Conservation (phyloP, 1,140 invertebrate genomes). For the Drosophila leontia region DNA sequence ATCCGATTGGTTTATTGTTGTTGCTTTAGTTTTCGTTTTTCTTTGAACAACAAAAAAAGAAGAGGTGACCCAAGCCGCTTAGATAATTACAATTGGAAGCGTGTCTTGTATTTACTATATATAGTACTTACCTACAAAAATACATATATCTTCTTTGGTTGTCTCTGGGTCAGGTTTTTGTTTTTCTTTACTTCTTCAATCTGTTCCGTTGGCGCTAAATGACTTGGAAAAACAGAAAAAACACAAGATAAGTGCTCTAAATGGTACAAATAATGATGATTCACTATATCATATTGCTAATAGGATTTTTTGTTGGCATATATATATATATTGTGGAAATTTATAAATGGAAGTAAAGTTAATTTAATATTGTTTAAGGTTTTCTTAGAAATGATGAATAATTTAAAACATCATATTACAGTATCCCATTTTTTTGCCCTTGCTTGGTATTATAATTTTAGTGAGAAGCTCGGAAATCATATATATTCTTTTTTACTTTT, state of each 20-base stretch:
- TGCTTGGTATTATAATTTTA: no score
- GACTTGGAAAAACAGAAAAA: constrained; percentile 32
- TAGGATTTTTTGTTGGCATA: constrained; percentile 1
- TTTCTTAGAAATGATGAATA: no score
- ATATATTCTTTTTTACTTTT: no score
- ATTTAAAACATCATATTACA: no score
- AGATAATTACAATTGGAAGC: constrained; percentile 50
- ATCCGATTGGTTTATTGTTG: constrained; percentile 62
- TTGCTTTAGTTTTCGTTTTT: constrained; percentile 26
- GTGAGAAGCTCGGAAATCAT: no score
- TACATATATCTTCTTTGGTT: not conserved
- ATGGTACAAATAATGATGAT: constrained; percentile 36
- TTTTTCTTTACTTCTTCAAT: constrained; percentile 15
- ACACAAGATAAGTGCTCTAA: constrained; percentile 10
- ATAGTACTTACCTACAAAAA: not conserved
- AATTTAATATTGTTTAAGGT: not conserved
- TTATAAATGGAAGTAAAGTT: not conserved
- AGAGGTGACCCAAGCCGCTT: constrained; percentile 43
- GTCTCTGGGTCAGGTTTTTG: constrained; percentile 53
- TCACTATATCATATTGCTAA: constrained; percentile 30
- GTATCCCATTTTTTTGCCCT: no score
- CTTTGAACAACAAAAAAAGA: not conserved
- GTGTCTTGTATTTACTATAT: constrained; percentile 14
- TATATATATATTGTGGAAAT: not conserved
- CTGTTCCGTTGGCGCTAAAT: constrained; percentile 42